These are phyloP conservation scores for Bombus waltoni DNA, from an alignment of 1,140 invertebrate genomes.

Conservation along the genomic window DNA sequence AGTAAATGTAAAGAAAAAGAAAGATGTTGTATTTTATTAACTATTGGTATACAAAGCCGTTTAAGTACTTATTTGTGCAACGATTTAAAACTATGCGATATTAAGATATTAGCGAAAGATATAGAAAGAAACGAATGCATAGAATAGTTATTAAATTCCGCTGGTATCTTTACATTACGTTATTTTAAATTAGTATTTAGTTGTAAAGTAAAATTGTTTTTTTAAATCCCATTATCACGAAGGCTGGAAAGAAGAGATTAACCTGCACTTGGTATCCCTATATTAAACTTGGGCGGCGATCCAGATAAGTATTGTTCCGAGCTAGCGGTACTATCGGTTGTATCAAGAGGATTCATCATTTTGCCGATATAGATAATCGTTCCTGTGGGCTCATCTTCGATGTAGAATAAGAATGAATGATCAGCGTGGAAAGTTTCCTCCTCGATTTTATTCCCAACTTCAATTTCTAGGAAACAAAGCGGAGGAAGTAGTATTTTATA, in stretches of 20 bases:
- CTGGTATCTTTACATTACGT: too few relatives aligned
- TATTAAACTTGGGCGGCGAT: background rate
- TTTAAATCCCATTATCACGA: background rate
- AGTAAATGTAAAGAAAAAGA: background rate
- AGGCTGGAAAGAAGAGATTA: background rate
- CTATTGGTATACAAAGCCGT: background rate
- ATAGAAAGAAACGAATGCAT: background rate
- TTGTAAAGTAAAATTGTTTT: background rate
- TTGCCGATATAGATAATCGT: conserved; percentile 89
- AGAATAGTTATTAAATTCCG: background rate
- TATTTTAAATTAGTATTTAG: background rate
- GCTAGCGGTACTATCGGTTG: conserved; percentile 36
- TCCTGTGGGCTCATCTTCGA: conserved; percentile 88
- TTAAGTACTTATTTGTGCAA: background rate
- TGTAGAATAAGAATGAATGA: conserved; percentile 91
- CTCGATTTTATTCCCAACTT: conserved; percentile 88
- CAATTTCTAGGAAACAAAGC: conserved; percentile 82
- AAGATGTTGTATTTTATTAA: background rate
- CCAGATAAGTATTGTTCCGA: background rate
- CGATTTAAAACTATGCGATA: background rate
- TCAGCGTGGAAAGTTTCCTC: conserved; percentile 86
- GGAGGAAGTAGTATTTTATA: background rate
- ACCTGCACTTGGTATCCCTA: background rate
- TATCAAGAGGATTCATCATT: conserved; percentile 84
- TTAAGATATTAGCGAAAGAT: background rate